phyloP scores from a whole-genome alignment of 2,797 vertebrate genomes.

The Rhyacichthys aspro region DNA sequence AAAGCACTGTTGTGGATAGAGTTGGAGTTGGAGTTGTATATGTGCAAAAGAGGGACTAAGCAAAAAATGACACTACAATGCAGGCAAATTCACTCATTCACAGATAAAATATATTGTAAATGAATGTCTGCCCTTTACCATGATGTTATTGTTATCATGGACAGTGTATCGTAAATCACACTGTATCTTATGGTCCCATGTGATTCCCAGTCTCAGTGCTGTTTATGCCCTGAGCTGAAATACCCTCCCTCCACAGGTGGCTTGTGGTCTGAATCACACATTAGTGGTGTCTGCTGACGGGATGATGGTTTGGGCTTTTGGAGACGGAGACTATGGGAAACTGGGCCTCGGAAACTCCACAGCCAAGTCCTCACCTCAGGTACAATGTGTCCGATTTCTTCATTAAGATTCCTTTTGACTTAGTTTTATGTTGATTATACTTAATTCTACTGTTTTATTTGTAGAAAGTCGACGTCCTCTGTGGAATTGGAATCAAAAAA shows the following conservation, averaged over 20 bases:
- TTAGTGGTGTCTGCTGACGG: slow-evolving; percentile 82
- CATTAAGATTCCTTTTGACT: too few relatives aligned
- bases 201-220: too few relatives aligned
- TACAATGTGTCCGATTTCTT: slow-evolving; percentile 35
- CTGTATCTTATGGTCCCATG: background rate
- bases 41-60: too few relatives aligned
- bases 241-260: slow-evolving; percentile 69
- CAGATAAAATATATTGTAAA: too few relatives aligned
- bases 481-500: slow-evolving; percentile 80
- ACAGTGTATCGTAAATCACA: background rate
- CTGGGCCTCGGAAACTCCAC: slow-evolving; percentile 84
- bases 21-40: too few relatives aligned
- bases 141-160: background rate
- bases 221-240: too few relatives aligned
- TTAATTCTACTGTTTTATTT: background rate
- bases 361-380: slow-evolving; percentile 86
- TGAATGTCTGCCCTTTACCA: too few relatives aligned
- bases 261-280: slow-evolving; percentile 85
- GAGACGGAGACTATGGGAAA: slow-evolving; percentile 86
- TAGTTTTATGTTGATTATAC: background rate
- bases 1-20: too few relatives aligned
- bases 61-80: too few relatives aligned
- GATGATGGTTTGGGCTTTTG: slow-evolving; percentile 85
- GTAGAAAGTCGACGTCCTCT: slow-evolving; percentile 83
- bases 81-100: too few relatives aligned